Base-by-base conservation (phyloP, 2,888 invertebrate genomes). In the Deroplatys truncata region DNA sequence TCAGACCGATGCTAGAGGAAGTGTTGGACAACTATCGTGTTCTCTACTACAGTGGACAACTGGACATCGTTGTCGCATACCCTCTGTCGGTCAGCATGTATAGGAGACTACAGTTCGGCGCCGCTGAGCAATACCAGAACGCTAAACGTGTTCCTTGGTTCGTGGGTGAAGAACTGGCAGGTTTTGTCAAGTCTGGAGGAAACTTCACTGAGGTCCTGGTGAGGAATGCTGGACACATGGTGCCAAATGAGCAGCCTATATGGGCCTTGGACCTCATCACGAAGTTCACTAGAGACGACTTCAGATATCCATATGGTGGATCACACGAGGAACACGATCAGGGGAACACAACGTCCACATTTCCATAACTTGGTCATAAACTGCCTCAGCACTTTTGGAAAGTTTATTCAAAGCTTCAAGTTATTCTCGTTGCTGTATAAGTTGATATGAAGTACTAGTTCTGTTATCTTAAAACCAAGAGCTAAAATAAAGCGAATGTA, bases 11-110 rank as follows among this genome's bases (percentile, higher is more conserved):
- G 94, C 93, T 95, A 0, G 94, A 95, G 90, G 94, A 94, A 90
- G 92, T 95, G 3, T 91, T 95, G n/a, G 94, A 95, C 2, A 83
- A 86, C 84, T 91, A 93, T 43, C 56, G 89, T 28, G 91, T 91
- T 31, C 92, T 92, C 86, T 93, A 92, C 90, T 93, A 92, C 91
- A 93, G 93, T 91, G 92, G 92, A 90, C 90, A 93, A 91, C 92
- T 94, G 92, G 96, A 96, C 92, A 94, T 96, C 90, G 96, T 96
- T 85, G 95, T 96, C n/a, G 96, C 96, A 0, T 95, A 93, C 56
- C 93, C 94, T 0, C 91, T 94, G 90, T 94, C 94, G 0, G 93
- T 93, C 90, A 92, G 92, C n/a, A 94, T 94, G 91, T 90, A 94
- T 8, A 91, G 92, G 88, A 92, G 92, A 10, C 91, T 94, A n/a